These are phyloP conservation scores for Nineta flava DNA, from an alignment of 2,888 invertebrate genomes.

Conservation along the genomic window DNA sequence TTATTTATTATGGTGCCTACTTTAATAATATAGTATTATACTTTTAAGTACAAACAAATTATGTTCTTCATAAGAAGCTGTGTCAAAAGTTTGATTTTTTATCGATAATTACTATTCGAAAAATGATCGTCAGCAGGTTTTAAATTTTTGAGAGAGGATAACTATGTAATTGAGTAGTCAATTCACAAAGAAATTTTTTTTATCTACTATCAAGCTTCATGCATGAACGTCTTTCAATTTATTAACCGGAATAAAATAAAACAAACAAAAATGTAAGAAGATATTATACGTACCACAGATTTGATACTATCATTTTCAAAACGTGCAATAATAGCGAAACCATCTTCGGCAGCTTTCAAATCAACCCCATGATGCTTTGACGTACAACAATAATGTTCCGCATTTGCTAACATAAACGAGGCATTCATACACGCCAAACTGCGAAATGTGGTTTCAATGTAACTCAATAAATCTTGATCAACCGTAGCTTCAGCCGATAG, in stretches of 20 bases:
- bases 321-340: slow-evolving; percentile 53
- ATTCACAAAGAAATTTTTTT: too few species aligned
- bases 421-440: slow-evolving; percentile 76
- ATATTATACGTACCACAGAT: slow-evolving; percentile 43
- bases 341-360: slow-evolving; percentile 43
- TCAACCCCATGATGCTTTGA: slow-evolving; percentile 71
- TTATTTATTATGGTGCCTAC: too few species aligned
- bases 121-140: too few species aligned
- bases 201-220: too few species aligned
- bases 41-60: too few species aligned
- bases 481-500: slow-evolving; percentile 45
- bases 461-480: slow-evolving; percentile 49
- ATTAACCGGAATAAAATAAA: not conserved
- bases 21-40: too few species aligned
- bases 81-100: too few species aligned
- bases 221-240: not conserved
- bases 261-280: not conserved
- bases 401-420: slow-evolving; percentile 58
- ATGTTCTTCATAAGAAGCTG: too few species aligned
- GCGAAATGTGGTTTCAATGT: slow-evolving; percentile 71
- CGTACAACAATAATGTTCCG: slow-evolving; percentile 62
- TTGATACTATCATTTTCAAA: slow-evolving; percentile 56
- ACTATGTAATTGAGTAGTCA: too few species aligned
- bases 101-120: too few species aligned
- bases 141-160: too few species aligned